phyloP scores from a whole-genome alignment of 1,140 invertebrate genomes.

The Tetramorium alpestre region DNA sequence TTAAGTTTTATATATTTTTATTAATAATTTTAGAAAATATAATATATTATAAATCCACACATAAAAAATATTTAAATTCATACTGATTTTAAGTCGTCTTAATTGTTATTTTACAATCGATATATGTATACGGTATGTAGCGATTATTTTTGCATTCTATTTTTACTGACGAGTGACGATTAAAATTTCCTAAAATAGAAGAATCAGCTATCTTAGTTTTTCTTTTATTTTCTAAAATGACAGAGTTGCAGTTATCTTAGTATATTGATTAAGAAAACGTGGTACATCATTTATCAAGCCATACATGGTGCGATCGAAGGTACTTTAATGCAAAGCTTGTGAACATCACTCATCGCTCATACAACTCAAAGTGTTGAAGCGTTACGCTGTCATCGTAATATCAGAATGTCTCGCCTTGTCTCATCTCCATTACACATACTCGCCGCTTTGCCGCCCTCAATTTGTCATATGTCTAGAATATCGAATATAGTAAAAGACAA shows the following conservation, averaged over 20 bases:
- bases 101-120: background rate
- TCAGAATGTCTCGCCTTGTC: conserved; percentile 59
- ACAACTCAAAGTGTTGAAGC: conserved; percentile 55
- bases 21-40: background rate
- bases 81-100: background rate
- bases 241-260: background rate
- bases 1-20: background rate
- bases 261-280: conserved; percentile 34
- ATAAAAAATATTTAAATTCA: background rate
- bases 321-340: conserved; percentile 55
- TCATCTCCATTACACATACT: conserved; percentile 57
- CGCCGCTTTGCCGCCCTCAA: conserved; percentile 46
- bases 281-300: conserved; percentile 48
- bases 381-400: conserved; percentile 58
- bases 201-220: background rate
- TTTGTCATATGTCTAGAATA: conserved; percentile 59
- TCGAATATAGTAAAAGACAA: conserved; percentile 31
- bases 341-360: conserved; percentile 56
- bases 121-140: background rate
- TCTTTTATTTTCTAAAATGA: background rate
- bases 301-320: conserved; percentile 36
- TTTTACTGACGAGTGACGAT: background rate
- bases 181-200: background rate
- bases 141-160: background rate
- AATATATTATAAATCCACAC: background rate